Percentiles rank a stretch among this genome's conserved stretches.
Conservation (phyloP, 2,113 vertebrate genomes). For the Macroglossus sobrinus region DNA sequence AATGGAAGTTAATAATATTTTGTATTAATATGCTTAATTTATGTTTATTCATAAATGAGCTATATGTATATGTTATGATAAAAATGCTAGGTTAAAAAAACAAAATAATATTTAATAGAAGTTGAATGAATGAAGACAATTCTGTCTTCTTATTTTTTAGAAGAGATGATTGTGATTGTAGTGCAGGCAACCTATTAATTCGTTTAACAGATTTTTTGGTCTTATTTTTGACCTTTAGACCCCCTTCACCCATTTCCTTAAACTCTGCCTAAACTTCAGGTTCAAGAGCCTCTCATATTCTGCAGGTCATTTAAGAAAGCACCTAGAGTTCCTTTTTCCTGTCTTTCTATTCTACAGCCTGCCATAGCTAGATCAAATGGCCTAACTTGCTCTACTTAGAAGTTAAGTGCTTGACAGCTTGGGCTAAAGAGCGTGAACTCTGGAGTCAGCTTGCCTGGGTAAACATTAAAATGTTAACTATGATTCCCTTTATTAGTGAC, state of each 20-base stretch:
- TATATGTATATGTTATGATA: not conserved
- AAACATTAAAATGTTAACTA: not conserved
- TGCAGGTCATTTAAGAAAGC: not conserved
- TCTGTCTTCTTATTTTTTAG: not conserved
- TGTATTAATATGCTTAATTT: not conserved
- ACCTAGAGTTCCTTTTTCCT: not conserved
- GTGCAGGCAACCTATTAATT: not conserved
- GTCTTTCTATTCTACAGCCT: not conserved
- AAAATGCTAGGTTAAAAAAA: not conserved
- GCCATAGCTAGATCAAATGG: not conserved
- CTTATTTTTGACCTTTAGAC: not conserved
- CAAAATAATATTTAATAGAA: conserved; percentile 8
- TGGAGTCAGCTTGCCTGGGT: not conserved
- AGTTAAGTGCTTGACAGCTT: not conserved
- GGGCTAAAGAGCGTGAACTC: not conserved
- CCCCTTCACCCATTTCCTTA: not conserved
- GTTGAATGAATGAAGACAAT: not conserved
- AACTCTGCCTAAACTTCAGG: not conserved
- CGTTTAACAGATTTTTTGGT: not conserved
- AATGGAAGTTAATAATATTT: not conserved
- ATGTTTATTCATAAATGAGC: not conserved
- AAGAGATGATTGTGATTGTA: not conserved
- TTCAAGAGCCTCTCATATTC: not conserved
- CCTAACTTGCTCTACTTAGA: not conserved
- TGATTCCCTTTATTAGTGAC: not conserved